Conservation (phyloP, 1,140 invertebrate species). For the Trigoniulus corallinus region DNA sequence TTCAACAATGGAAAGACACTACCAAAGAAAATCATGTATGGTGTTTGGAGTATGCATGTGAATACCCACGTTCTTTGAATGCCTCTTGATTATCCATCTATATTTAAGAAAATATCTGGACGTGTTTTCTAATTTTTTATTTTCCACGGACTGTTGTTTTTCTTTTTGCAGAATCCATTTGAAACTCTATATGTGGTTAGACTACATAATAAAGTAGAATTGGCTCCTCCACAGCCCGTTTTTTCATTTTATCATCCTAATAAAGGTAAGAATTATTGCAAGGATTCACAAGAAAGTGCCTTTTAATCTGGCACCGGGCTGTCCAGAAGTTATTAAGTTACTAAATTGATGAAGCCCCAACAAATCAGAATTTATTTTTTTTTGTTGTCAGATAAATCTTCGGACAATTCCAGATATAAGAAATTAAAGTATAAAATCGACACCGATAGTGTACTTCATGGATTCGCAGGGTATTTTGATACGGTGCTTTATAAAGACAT, state of each 20-base stretch:
- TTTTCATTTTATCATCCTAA: conserved; percentile 87
- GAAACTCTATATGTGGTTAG: conserved; percentile 87
- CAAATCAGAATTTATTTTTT: conserved; percentile 1
- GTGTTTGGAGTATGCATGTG: not conserved
- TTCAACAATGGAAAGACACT: conserved; percentile 35
- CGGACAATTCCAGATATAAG: conserved; percentile 53
- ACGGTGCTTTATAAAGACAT: conserved; percentile 67
- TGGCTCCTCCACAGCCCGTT: conserved; percentile 55
- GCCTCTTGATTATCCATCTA: not conserved
- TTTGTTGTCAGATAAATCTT: conserved; percentile 26
- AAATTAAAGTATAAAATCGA: conserved; percentile 47
- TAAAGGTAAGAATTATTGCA: conserved; percentile 22
- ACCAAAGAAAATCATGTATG: conserved; percentile 35
- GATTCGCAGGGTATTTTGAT: conserved; percentile 92
- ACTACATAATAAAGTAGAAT: conserved; percentile 73
- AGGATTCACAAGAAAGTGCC: not conserved
- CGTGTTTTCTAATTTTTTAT: not conserved
- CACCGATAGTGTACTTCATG: conserved; percentile 67
- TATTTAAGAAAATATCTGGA: not conserved
- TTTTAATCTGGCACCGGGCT: too few species aligned
- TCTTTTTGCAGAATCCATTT: conserved; percentile 34
- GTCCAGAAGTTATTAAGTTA: not conserved
- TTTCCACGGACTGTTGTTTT: not conserved
- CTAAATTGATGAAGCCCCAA: not conserved
- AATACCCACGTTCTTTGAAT: not conserved